Evolutionary conservation across 2,888 invertebrate genomes (phyloP), one percentile per base, ranked within the genome.

Genomic region (Laspeyria flexula): DNA sequence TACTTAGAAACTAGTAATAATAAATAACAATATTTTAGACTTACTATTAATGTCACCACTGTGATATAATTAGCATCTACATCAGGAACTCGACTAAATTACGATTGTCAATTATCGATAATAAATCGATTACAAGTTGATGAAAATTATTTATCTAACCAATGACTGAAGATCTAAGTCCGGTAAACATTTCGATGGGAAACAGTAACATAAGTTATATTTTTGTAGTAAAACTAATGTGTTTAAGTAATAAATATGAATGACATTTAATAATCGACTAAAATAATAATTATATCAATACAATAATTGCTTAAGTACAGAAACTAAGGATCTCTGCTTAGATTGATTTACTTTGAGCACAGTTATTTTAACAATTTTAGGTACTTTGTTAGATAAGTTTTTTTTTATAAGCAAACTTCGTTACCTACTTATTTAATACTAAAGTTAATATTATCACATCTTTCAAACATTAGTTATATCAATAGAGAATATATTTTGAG

Each of bases 1-100:
- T 54, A 54, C 67, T 70, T 71, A 71, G 31, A 50, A 62, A 52
- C 65, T 70, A 69, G 43, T 18, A 55, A 53, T 66, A 55, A 60
- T 66, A 60, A 69, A 59, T 67, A 61, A 70, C 65, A 67, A 52
- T 60, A 50, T 53, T 58, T 49, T 18, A 47, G 53, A 54, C 64
- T 64, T 61, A 64, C 42, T 58, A 43, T 55, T 55, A 58, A 60
- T 57, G 63, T 71, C 51, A 60, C 48, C 49, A 47, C 31, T 57
- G 51, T 58, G 54, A 59, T 60, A 56, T 54, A 61, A 54, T 59
- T 60, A 65, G 65, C 43, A 65, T 67, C 67, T 73, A 70, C 40
- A 48, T 62, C 61, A 76, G 75, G 75, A 75, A 75, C 75, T 72
- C 59, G 60, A 71, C 61, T 68, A 63, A 59, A 61, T 42, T 42